A percentile compares a stretch with the other conserved stretches of the same genome.
phyloP scores from a whole-genome alignment of 2,113 vertebrate species.

The Callipepla californica region DNA sequence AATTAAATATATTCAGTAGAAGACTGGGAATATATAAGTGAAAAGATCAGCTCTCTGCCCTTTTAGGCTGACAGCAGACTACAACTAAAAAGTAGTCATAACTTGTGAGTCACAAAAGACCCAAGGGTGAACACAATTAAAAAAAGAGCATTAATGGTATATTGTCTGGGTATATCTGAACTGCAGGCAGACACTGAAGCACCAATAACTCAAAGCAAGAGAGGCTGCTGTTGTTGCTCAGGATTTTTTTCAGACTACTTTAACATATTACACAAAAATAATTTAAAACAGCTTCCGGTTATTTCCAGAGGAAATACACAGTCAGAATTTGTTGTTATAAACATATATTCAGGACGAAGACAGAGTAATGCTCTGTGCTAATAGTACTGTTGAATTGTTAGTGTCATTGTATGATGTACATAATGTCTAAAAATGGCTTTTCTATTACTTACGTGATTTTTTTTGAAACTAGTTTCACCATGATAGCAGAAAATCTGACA shows the following conservation, averaged over 20 bases:
- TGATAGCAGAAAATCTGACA: not conserved
- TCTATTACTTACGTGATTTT: not conserved
- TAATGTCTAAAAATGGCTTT: not conserved
- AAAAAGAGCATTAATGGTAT: not conserved
- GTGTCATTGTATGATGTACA: not conserved
- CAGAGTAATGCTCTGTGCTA: not conserved
- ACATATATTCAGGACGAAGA: not conserved
- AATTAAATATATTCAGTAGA: conserved; percentile 26
- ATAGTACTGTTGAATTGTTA: not conserved
- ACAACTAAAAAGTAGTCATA: not conserved
- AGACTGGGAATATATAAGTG: not conserved
- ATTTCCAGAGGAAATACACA: not conserved
- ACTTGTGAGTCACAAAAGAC: not conserved
- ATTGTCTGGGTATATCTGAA: not conserved
- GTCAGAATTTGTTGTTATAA: conserved; percentile 5
- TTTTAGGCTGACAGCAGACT: conserved; percentile 20
- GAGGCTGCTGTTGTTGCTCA: not conserved
- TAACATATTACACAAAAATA: not conserved
- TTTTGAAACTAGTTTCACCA: not conserved
- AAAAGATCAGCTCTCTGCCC: conserved; percentile 1
- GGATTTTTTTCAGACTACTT: not conserved
- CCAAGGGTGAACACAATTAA: not conserved
- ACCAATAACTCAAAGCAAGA: not conserved
- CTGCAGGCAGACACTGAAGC: not conserved
- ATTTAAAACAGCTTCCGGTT: conserved; percentile 3